Conservation (phyloP, 2,888 invertebrate genomes). For the Rugalucina vietnamica region DNA sequence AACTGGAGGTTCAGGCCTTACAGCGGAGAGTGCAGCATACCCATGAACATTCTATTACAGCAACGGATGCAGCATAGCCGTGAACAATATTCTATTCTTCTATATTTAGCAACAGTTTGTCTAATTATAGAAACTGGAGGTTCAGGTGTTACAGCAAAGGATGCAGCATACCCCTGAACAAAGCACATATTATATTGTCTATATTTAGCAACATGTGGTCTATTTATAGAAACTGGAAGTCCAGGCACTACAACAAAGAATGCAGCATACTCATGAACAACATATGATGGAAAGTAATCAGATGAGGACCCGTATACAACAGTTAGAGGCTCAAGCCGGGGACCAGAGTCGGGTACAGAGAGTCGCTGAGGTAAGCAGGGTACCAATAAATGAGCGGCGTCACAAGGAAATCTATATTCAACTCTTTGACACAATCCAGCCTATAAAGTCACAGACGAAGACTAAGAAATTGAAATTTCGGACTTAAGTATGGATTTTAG, state of each 20-base stretch:
- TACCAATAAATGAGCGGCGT: too few relatives aligned
- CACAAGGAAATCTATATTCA: too few relatives aligned
- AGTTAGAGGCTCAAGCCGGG: constrained; percentile 69
- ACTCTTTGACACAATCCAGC: too few relatives aligned
- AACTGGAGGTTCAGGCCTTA: constrained; percentile 88
- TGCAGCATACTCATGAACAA: constrained; percentile 87
- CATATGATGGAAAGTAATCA: constrained; percentile 87
- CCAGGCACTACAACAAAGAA: constrained; percentile 87
- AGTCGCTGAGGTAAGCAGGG: constrained; percentile 11
- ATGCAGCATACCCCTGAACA: constrained; percentile 87
- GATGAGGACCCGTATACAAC: constrained; percentile 83
- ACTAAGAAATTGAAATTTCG: too few relatives aligned
- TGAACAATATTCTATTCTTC: too few relatives aligned
- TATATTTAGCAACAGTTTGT: too few relatives aligned
- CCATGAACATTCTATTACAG: too few relatives aligned
- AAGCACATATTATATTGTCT: too few relatives aligned
- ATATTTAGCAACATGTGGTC: too few relatives aligned
- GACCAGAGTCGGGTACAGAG: constrained; percentile 64
- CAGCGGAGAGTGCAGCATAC: constrained; percentile 87
- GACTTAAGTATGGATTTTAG: too few relatives aligned
- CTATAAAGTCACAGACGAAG: too few relatives aligned
- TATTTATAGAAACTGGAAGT: constrained; percentile 86
- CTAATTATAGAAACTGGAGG: constrained; percentile 86
- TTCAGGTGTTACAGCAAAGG: constrained; percentile 87
- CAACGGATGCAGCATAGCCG: too few relatives aligned